These are phyloP conservation scores for Chaetoderma sp. DNA, from an alignment of 2,888 invertebrate species.

Conservation along the genomic window DNA sequence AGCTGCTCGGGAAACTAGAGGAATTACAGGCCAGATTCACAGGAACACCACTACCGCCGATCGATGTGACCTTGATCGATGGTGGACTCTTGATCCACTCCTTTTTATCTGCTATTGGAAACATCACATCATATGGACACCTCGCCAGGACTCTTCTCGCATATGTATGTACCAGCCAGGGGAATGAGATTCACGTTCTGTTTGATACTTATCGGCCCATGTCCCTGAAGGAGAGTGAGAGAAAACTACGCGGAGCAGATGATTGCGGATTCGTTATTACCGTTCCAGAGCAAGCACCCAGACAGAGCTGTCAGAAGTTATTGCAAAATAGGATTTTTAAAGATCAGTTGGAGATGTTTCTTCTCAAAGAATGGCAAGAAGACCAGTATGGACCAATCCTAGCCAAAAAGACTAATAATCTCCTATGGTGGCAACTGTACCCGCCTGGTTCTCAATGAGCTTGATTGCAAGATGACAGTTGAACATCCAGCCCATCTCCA, in stretches of 20 bases:
- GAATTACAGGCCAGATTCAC: not conserved
- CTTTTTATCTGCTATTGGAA: not conserved
- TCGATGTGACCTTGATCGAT: not conserved
- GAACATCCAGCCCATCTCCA: too few relatives aligned
- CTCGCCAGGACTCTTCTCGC: not conserved
- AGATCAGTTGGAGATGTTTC: conserved; percentile 5
- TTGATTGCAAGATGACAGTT: not conserved
- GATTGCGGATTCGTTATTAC: conserved; percentile 1
- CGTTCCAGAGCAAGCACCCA: conserved; percentile 8
- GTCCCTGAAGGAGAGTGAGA: conserved; percentile 9
- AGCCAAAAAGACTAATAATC: conserved; percentile 4
- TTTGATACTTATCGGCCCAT: conserved; percentile 1
- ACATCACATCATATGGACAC: not conserved
- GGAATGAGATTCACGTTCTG: not conserved
- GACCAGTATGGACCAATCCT: conserved; percentile 8
- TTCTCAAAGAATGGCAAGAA: conserved; percentile 3
- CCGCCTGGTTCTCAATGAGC: too few relatives aligned
- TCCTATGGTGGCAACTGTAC: conserved; percentile 13
- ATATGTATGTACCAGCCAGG: not conserved
- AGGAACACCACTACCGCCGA: not conserved
- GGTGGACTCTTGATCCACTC: conserved; percentile 6
- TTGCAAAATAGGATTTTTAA: conserved; percentile 14
- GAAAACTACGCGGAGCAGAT: conserved; percentile 5
- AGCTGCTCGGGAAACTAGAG: too few relatives aligned
- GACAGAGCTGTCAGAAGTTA: not conserved